These are phyloP conservation scores for Chouioia cunea DNA, from an alignment of 2,888 invertebrate genomes.

Conservation along the genomic window DNA sequence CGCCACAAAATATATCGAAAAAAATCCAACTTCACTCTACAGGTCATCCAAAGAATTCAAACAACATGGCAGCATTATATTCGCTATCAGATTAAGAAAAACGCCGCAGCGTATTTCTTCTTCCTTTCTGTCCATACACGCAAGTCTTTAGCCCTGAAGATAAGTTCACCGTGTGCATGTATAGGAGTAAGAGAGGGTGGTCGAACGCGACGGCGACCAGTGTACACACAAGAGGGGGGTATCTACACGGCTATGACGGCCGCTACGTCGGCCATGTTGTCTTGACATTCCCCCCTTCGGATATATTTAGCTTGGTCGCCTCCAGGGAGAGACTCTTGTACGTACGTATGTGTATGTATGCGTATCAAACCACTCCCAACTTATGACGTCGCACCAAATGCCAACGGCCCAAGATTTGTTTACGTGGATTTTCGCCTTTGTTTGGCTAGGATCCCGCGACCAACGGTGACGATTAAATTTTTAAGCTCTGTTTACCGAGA, in stretches of 20 bases:
- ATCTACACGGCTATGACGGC: conserved; percentile 64
- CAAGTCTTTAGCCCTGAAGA: too few species aligned
- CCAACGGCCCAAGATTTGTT: conserved; percentile 60
- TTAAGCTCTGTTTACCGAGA: too few species aligned
- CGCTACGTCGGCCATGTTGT: conserved; percentile 67
- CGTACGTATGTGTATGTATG: conserved; percentile 1
- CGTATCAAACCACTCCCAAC: conserved; percentile 63
- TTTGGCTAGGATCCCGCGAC: conserved; percentile 41
- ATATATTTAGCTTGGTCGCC: conserved; percentile 68
- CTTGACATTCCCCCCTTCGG: conserved; percentile 65
- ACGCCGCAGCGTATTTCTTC: too few species aligned
- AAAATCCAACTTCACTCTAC: too few species aligned
- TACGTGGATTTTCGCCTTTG: conserved; percentile 53
- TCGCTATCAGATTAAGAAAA: too few species aligned
- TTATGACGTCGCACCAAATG: conserved; percentile 65
- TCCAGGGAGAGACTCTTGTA: conserved; percentile 59
- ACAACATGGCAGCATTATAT: too few species aligned
- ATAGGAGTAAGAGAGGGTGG: conserved; percentile 49
- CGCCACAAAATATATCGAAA: too few species aligned
- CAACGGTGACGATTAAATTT: too few species aligned
- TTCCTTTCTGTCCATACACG: too few species aligned
- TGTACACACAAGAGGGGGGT: conserved; percentile 58
- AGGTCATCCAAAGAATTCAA: too few species aligned
- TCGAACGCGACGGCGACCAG: conserved; percentile 59
- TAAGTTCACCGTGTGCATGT: too few species aligned